These are phyloP conservation scores for Poicephalus gulielmi DNA, from an alignment of 2,113 vertebrate genomes.

Conservation along the genomic window DNA sequence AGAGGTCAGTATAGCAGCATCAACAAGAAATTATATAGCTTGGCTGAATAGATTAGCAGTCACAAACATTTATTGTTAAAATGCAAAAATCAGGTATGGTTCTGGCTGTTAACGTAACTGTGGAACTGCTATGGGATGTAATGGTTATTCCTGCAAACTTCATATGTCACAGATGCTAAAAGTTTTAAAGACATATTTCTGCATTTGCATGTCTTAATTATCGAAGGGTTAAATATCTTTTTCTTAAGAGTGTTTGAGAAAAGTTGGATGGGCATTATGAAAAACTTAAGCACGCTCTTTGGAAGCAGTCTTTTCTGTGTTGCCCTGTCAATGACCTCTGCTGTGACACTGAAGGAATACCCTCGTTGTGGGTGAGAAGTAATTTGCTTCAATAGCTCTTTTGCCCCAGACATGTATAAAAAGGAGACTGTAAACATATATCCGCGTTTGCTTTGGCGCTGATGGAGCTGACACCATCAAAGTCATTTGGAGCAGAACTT, in stretches of 20 bases:
- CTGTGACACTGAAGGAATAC: conserved; percentile 72
- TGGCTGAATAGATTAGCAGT: conserved; percentile 17
- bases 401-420: conserved; percentile 71
- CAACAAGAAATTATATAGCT: conserved; percentile 60
- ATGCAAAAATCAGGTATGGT: not conserved
- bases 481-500: conserved; percentile 61
- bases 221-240: conserved; percentile 1
- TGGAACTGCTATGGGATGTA: not conserved
- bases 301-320: conserved; percentile 3
- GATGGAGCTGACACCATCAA: conserved; percentile 63
- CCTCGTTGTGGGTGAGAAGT: conserved; percentile 65
- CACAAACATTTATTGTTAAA: conserved; percentile 29
- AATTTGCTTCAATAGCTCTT: conserved; percentile 67
- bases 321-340: conserved; percentile 73
- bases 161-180: not conserved
- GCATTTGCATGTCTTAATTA: not conserved
- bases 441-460: conserved; percentile 67
- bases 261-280: conserved; percentile 12
- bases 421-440: conserved; percentile 73
- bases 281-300: conserved; percentile 20
- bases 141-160: not conserved
- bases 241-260: not conserved
- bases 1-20: conserved; percentile 90
- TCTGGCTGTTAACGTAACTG: not conserved
- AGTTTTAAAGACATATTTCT: conserved; percentile 3